These are phyloP conservation scores for Cerceris ruficornis DNA, from an alignment of 2,888 invertebrate species.

Conservation along the genomic window DNA sequence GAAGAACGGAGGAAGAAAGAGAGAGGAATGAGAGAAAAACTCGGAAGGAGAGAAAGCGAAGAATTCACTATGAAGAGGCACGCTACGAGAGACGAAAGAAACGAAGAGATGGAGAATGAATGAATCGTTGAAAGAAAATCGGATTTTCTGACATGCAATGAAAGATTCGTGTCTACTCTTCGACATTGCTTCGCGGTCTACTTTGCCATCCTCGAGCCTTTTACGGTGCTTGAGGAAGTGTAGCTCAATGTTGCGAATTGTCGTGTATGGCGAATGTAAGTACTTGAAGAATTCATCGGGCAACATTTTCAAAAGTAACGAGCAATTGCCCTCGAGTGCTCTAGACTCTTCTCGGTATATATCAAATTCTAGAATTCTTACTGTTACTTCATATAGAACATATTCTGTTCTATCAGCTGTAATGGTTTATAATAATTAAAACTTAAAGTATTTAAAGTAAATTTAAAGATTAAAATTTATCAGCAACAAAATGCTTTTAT, in stretches of 20 bases:
- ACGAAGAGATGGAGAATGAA: slow-evolving; percentile 10
- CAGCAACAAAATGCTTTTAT: no score
- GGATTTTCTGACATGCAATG: slow-evolving; percentile 67
- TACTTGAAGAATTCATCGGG: not conserved
- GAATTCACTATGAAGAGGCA: slow-evolving; percentile 38
- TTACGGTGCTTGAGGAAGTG: slow-evolving; percentile 6
- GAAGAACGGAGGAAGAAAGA: slow-evolving; percentile 23
- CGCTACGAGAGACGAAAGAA: not conserved
- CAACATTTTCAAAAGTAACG: no score
- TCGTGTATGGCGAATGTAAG: no score
- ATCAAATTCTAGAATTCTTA: not conserved
- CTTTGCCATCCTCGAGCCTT: slow-evolving; percentile 44
- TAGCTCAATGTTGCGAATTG: not conserved
- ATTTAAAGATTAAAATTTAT: no score
- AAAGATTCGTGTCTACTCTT: slow-evolving; percentile 50
- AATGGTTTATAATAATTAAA: not conserved
- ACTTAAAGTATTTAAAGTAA: no score
- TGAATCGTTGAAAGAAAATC: slow-evolving; percentile 60
- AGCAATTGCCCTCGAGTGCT: no score
- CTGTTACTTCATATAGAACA: not conserved
- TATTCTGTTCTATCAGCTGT: not conserved
- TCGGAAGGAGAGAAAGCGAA: slow-evolving; percentile 12
- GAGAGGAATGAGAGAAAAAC: not conserved
- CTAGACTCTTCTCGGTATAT: not conserved
- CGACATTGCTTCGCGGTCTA: slow-evolving; percentile 53